phyloP scores from a whole-genome alignment of 2,113 vertebrate species.

The Brienomyrus longianalis region DNA sequence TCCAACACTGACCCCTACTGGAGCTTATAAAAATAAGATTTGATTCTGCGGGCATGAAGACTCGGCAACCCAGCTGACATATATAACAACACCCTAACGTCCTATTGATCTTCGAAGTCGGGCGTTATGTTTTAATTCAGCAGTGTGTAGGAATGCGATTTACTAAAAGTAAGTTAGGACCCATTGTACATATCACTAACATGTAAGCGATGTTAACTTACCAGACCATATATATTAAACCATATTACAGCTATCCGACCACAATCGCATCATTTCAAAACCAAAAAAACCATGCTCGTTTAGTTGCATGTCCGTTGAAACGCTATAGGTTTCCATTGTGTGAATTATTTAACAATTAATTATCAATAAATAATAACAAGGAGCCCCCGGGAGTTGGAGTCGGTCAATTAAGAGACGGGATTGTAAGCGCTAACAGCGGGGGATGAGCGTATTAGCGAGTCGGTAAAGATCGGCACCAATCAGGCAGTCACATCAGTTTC shows the following conservation, averaged over 20 bases:
- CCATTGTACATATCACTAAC: neutral
- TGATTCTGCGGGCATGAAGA: neutral
- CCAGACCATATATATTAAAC: neutral
- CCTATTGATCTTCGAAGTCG: slow-evolving; percentile 8
- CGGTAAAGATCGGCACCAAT: slow-evolving; percentile 77
- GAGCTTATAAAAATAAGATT: slow-evolving; percentile 14
- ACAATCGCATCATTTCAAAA: slow-evolving; percentile 64
- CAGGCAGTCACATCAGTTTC: slow-evolving; percentile 86
- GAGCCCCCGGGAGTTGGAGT: slow-evolving; percentile 75
- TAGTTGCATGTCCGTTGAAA: slow-evolving; percentile 76
- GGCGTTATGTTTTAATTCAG: neutral
- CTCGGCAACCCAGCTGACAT: neutral
- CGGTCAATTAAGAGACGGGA: slow-evolving; percentile 88
- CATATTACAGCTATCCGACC: slow-evolving; percentile 45
- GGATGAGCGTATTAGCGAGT: slow-evolving; percentile 63
- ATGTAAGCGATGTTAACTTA: neutral
- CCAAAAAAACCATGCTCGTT: slow-evolving; percentile 75
- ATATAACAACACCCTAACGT: neutral
- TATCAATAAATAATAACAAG: slow-evolving; percentile 99
- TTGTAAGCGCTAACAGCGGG: slow-evolving; percentile 76
- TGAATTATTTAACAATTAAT: slow-evolving; percentile 99
- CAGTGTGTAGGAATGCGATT: neutral
- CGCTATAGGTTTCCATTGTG: slow-evolving; percentile 72
- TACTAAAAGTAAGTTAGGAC: neutral
- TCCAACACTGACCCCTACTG: slow-evolving; percentile 55